Evolutionary conservation across 2,797 vertebrate genomes (phyloP).

Genomic region (Lepus oiostolus): DNA sequence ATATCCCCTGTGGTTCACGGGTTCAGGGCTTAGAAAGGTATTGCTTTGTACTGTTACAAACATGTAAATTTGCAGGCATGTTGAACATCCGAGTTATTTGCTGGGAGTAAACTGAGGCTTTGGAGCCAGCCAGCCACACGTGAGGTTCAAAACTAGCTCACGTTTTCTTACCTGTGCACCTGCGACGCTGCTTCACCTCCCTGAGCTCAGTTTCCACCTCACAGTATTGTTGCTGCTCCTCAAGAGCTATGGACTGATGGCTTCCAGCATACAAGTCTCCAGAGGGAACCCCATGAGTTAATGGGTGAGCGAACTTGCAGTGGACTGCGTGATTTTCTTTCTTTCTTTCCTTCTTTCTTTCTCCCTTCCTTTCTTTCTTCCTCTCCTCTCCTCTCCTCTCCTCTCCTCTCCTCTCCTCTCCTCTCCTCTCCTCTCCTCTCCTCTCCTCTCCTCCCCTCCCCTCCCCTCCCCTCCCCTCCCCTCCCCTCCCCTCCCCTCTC

Average conservation of each 20-base stretch:
- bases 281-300: background rate
- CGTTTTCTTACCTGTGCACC: background rate
- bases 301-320: background rate
- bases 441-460: no score
- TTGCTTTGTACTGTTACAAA: background rate
- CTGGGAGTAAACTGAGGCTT: background rate
- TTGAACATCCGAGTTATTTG: background rate
- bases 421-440: no score
- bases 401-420: no score
- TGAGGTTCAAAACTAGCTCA: background rate
- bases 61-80: background rate
- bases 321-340: background rate
- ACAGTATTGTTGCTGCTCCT: background rate
- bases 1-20: conserved; percentile 14
- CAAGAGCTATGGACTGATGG: background rate
- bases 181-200: background rate
- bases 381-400: no score
- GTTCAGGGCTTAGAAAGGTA: background rate
- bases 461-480: no score
- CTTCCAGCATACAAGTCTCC: background rate
- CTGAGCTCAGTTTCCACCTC: conserved; percentile 6
- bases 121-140: background rate
- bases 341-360: no score
- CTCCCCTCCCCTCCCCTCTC: no score
- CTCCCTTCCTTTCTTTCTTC: no score